phyloP scores from a whole-genome alignment of 2,888 invertebrate species.

The Ormia ochracea region DNA sequence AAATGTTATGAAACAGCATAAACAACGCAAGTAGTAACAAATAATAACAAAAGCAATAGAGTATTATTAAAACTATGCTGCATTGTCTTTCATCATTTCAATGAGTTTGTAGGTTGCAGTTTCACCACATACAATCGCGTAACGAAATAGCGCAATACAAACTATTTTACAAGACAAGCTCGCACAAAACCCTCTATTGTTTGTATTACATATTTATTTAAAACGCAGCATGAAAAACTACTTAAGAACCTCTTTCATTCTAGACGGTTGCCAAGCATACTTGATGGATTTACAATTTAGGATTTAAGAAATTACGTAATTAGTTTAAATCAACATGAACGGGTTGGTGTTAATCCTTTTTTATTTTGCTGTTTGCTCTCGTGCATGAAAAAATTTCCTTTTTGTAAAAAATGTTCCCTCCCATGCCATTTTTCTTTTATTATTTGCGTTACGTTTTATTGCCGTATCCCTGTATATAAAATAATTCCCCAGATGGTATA shows the following conservation, averaged over 20 bases:
- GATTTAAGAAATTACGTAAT: too few species aligned
- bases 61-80: not conserved
- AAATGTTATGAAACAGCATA: not conserved
- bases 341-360: not conserved
- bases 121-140: not conserved
- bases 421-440: slow-evolving; percentile 5
- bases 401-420: not conserved
- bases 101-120: slow-evolving; percentile 11
- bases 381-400: not conserved
- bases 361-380: not conserved
- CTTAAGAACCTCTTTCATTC: too few species aligned
- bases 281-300: too few species aligned
- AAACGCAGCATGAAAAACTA: not conserved
- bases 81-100: not conserved
- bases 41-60: not conserved
- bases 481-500: slow-evolving; percentile 45
- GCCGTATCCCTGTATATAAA: too few species aligned
- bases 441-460: slow-evolving; percentile 30
- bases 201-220: not conserved
- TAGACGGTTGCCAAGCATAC: too few species aligned
- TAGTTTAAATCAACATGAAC: not conserved
- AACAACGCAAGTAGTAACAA: not conserved
- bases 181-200: not conserved
- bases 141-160: not conserved
- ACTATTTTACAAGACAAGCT: not conserved